A percentile compares a stretch with the other conserved stretches of the same genome.
phyloP scores from a whole-genome alignment of 2,888 invertebrate genomes.

The Agonopterix alstromeriana region DNA sequence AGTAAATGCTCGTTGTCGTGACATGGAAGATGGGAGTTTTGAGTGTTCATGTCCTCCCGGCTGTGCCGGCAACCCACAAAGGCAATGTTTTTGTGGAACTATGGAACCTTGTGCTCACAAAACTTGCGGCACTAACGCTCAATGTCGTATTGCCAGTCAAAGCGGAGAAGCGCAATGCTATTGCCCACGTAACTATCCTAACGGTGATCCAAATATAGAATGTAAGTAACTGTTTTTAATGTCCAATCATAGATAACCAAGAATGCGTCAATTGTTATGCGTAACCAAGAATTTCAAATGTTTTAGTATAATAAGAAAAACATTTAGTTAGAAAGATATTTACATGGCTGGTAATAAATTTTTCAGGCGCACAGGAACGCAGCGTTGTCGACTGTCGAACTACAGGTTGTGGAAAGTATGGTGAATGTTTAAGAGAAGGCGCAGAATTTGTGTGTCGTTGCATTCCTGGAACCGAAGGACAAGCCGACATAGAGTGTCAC shows the following conservation, averaged over 20 bases:
- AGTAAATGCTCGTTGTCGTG: slow-evolving; percentile 87
- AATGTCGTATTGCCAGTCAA: slow-evolving; percentile 81
- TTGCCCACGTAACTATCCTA: slow-evolving; percentile 88
- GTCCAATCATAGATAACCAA: no score
- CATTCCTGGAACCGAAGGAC: slow-evolving; percentile 84
- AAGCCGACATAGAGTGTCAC: slow-evolving; percentile 83
- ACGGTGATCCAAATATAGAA: slow-evolving; percentile 90
- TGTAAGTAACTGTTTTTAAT: slow-evolving; percentile 78
- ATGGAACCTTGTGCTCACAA: slow-evolving; percentile 87
- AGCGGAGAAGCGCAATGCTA: slow-evolving; percentile 87
- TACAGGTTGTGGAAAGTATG: slow-evolving; percentile 88
- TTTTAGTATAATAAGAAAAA: not conserved
- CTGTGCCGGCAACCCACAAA: slow-evolving; percentile 88
- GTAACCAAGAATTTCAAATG: no score
- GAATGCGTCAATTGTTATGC: not conserved
- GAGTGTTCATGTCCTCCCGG: slow-evolving; percentile 89
- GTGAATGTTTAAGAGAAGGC: slow-evolving; percentile 91
- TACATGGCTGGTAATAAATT: not conserved
- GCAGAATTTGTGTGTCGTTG: slow-evolving; percentile 90
- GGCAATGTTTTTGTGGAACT: slow-evolving; percentile 86
- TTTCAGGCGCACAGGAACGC: slow-evolving; percentile 75
- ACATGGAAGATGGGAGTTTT: slow-evolving; percentile 83
- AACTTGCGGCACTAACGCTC: slow-evolving; percentile 88
- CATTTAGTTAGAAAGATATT: slow-evolving; percentile 1
- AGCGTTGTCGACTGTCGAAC: slow-evolving; percentile 87